These are phyloP conservation scores for Sialia sialis DNA, from an alignment of 2,113 vertebrate genomes.

Conservation along the genomic window DNA sequence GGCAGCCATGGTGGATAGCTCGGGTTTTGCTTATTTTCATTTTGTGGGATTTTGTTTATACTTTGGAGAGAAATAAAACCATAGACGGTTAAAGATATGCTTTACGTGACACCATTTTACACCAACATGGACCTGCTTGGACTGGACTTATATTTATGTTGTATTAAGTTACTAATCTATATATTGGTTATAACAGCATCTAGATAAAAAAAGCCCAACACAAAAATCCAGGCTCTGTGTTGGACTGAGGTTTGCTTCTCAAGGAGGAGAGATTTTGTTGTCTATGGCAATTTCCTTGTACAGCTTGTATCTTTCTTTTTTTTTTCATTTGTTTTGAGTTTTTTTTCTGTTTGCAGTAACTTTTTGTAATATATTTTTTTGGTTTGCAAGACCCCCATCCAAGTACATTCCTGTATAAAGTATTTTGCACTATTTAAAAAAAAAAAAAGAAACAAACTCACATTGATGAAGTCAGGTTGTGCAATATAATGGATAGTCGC, in stretches of 20 bases:
- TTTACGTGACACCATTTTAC: constrained; percentile 75
- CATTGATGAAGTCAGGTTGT: constrained; percentile 93
- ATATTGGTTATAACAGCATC: constrained; percentile 74
- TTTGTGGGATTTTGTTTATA: constrained; percentile 68
- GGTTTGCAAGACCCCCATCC: constrained; percentile 77
- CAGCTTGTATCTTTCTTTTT: constrained; percentile 78
- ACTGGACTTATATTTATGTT: constrained; percentile 84
- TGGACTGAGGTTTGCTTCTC: constrained; percentile 81
- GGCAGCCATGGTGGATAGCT: constrained; percentile 58
- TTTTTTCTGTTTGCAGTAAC: constrained; percentile 64
- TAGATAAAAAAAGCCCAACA: constrained; percentile 14
- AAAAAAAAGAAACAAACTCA: constrained; percentile 66
- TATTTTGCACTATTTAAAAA: constrained; percentile 99
- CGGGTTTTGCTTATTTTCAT: constrained; percentile 35
- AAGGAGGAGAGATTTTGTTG: constrained; percentile 85
- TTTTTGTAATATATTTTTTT: constrained; percentile 89
- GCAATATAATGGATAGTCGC: constrained; percentile 91
- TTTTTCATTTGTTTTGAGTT: constrained; percentile 23
- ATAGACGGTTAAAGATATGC: constrained; percentile 68
- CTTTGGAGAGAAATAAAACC: constrained; percentile 75
- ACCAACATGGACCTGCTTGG: constrained; percentile 79
- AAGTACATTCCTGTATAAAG: constrained; percentile 96
- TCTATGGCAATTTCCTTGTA: constrained; percentile 90
- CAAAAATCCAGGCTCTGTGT: constrained; percentile 67
- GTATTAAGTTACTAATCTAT: constrained; percentile 81